Evolutionary conservation across 2,888 invertebrate species (phyloP), one percentile per base, ranked within the genome.

Genomic region (Norana najaformis): DNA sequence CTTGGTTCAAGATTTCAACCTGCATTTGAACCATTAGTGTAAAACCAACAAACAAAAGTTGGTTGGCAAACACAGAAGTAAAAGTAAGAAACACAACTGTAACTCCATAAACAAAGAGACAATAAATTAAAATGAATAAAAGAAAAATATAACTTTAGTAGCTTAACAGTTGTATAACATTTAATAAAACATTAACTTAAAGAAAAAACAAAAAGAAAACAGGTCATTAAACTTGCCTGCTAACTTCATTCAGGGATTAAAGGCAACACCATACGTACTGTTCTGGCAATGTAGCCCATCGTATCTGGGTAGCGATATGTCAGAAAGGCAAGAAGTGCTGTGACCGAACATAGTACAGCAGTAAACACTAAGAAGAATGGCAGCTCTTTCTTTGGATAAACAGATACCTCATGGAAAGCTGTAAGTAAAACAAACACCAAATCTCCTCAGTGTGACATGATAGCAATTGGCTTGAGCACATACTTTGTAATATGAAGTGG

Each of bases 301-400:
- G 97, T 96, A 93, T 98, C 97, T 0, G 98, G 98, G 95, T 98
- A 98, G 94, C 97, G 97, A 95, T 98, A 97, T 47, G 98, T 98
- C 92, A 98, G 95, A 83, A 98, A 96, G 39, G 98, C 98, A 92
- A 98, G 95, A 30, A 98, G 95, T 89, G 98, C 98, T 88, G 98
- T 97, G 94, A 97, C 97, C 30, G 97, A 97, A 95, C 98, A 98
- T 93, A 98, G 95, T 90, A 97, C 98, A 90, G 98, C 98, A 23
- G 90, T 90, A 95, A 98, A 97, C 91, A 98, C 96, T 93, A 98
- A 98, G 95, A 98, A 97, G 95, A 98, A 97, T 89, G 98, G 97
- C 92, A 98, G 95, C 94, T 98, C 98, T 94, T 98, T 97, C 95
- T 98, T 98, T 4, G 98, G 98, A 95, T 98, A 98, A 11, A 98